Evolutionary conservation across 2,888 invertebrate genomes (phyloP).

Genomic region (Drosophila nr. perissopoda): DNA sequence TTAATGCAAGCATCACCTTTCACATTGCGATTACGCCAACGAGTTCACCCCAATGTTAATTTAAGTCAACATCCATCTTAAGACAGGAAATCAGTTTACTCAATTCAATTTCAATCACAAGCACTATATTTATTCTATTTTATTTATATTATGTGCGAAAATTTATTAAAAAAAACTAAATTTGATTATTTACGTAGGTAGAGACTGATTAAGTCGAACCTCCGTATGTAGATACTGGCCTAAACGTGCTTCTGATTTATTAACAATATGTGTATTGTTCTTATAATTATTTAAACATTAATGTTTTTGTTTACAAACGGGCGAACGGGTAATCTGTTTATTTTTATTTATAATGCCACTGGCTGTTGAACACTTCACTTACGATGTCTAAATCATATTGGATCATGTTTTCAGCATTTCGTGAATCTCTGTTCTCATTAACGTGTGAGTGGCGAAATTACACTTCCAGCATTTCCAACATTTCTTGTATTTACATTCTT

Average conservation of each 20-base stretch:
- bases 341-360: neutral
- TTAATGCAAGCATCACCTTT: slow-evolving; percentile 18
- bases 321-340: neutral
- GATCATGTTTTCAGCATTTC: neutral
- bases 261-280: neutral
- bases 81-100: slow-evolving; percentile 1
- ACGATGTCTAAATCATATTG: neutral
- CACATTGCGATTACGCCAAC: neutral
- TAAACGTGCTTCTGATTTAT: neutral
- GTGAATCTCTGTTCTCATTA: neutral
- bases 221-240: neutral
- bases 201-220: neutral
- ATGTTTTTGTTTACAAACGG: neutral
- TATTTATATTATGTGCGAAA: neutral
- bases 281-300: neutral
- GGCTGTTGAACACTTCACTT: neutral
- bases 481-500: neutral
- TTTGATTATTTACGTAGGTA: neutral
- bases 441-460: no score
- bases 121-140: neutral
- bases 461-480: neutral
- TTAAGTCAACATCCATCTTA: neutral
- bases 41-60: neutral
- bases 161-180: neutral
- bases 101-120: neutral